A percentile compares a stretch with the other conserved stretches of the same genome.
phyloP scores from a whole-genome alignment of 2,797 vertebrate species.

The Harpagifer antarcticus region DNA sequence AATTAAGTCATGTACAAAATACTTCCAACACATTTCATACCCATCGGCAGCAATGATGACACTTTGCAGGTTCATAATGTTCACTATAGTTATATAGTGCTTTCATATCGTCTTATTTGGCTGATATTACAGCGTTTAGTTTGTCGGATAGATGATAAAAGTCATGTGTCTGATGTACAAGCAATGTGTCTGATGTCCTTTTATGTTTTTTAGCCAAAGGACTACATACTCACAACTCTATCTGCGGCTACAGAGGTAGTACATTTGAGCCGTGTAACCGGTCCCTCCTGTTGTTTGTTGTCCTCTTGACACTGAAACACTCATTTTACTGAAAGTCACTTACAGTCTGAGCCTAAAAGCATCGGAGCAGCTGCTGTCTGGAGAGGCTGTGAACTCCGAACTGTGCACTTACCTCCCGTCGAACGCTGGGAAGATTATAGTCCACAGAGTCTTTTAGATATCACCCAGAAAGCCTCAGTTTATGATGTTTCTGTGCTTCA shows the following conservation, averaged over 20 bases:
- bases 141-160: background rate
- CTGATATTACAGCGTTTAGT: background rate
- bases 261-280: background rate
- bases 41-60: too few species aligned
- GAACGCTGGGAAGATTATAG: slow-evolving; percentile 4
- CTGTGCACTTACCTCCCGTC: slow-evolving; percentile 19
- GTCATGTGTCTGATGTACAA: background rate
- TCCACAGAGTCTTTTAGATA: background rate
- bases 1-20: background rate
- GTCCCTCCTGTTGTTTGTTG: slow-evolving; percentile 3
- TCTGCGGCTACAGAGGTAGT: background rate
- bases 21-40: background rate
- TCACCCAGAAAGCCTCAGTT: slow-evolving; percentile 13
- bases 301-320: slow-evolving; percentile 8
- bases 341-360: slow-evolving; percentile 22
- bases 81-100: background rate
- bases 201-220: background rate
- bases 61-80: too few species aligned
- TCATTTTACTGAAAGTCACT: slow-evolving; percentile 16
- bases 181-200: background rate
- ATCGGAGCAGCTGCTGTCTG: slow-evolving; percentile 4
- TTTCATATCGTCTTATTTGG: background rate
- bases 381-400: slow-evolving; percentile 21
- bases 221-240: background rate
- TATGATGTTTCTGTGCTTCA: background rate